Conservation (phyloP, 2,113 vertebrate genomes). For the Ranitomeya imitator region DNA sequence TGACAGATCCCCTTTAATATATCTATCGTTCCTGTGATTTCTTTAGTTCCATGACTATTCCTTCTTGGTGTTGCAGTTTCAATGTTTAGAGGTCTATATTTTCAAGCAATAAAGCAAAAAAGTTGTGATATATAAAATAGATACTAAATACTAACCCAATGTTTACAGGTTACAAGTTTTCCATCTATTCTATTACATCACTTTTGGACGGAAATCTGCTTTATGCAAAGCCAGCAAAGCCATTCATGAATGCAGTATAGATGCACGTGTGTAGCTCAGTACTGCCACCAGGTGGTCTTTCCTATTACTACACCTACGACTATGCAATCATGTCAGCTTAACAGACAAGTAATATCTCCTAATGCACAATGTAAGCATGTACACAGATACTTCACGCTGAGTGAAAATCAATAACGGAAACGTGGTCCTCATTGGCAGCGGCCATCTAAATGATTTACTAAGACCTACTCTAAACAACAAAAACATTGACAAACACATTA, state of each 20-base stretch:
- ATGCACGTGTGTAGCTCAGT: background rate
- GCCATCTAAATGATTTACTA: background rate
- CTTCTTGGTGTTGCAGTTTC: too few relatives aligned
- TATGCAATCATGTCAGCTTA: background rate
- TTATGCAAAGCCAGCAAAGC: background rate
- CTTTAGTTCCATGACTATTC: too few relatives aligned
- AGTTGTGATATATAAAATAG: too few relatives aligned
- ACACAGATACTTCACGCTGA: background rate
- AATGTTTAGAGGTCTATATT: too few relatives aligned
- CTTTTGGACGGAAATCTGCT: background rate
- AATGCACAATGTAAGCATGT: constrained; percentile 10
- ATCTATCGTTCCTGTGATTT: too few relatives aligned
- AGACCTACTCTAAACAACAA: background rate
- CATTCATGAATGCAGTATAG: background rate
- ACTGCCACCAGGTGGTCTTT: constrained; percentile 23
- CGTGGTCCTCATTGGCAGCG: background rate
- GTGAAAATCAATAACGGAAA: background rate
- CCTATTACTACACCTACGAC: background rate
- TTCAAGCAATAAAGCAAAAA: too few relatives aligned
- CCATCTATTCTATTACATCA: background rate
- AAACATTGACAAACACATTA: background rate
- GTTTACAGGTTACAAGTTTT: too few relatives aligned
- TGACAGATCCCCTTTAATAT: too few relatives aligned
- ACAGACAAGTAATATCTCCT: background rate
- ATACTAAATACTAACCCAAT: too few relatives aligned